Conservation (phyloP, 1,140 invertebrate genomes). For the Bombus confusus region DNA sequence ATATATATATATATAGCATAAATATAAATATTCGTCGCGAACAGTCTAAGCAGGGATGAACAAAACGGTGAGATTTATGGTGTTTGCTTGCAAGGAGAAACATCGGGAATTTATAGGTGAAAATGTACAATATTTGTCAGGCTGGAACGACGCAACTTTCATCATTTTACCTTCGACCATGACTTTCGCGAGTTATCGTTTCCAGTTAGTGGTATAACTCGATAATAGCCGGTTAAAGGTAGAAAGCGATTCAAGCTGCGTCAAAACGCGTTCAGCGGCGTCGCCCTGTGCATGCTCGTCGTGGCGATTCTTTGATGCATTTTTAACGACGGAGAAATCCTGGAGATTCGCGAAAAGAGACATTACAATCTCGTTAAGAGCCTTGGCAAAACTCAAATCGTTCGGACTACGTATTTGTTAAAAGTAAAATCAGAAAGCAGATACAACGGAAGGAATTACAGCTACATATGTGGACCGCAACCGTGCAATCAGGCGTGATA, state of each 20-base stretch:
- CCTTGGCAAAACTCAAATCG: background rate
- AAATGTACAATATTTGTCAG: conserved; percentile 9
- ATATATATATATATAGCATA: too few relatives aligned
- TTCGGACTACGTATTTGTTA: background rate
- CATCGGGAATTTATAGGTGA: conserved; percentile 4
- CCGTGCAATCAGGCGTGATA: too few relatives aligned
- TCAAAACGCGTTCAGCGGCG: too few relatives aligned
- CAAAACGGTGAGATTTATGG: background rate
- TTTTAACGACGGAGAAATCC: conserved; percentile 32
- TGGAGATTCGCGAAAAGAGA: background rate
- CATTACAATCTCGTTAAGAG: conserved; percentile 33
- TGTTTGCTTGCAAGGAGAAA: background rate
- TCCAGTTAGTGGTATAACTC: conserved; percentile 52
- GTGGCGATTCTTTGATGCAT: background rate
- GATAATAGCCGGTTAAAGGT: conserved; percentile 13
- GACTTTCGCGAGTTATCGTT: conserved; percentile 61
- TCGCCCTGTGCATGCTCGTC: background rate
- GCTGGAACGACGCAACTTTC: conserved; percentile 20
- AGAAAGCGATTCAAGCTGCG: conserved; percentile 42
- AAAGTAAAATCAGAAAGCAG: background rate
- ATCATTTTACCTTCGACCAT: conserved; percentile 47
- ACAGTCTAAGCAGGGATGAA: too few relatives aligned
- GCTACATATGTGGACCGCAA: too few relatives aligned
- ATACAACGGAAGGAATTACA: too few relatives aligned
- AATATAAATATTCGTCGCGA: background rate